Conservation (phyloP, 2,797 vertebrate species). For the Oophaga sylvatica region DNA sequence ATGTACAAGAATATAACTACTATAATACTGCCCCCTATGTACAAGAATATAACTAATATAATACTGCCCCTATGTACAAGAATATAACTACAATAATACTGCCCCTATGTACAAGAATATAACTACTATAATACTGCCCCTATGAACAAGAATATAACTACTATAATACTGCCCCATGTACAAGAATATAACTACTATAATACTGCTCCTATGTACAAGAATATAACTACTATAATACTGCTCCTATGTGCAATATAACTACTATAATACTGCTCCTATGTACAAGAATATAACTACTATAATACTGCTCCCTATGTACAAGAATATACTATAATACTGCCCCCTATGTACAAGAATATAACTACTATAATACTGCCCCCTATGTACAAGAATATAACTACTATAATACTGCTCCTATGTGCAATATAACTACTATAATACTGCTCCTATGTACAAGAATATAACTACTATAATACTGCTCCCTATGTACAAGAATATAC, state of each 20-base stretch:
- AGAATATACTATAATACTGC: no score
- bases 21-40: neutral
- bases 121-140: constrained; percentile 2
- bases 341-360: constrained; percentile 1
- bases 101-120: neutral
- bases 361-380: neutral
- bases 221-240: constrained; percentile 19
- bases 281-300: constrained; percentile 17
- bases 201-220: neutral
- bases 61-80: neutral
- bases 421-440: no score
- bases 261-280: neutral
- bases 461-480: constrained; percentile 19
- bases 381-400: constrained; percentile 10
- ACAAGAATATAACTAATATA: no score
- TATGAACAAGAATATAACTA: constrained; percentile 8
- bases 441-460: neutral
- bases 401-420: constrained; percentile 19
- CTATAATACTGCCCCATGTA: neutral
- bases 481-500: no score
- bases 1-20: constrained; percentile 11
- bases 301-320: no score
- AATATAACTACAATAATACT: constrained; percentile 15
- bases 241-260: no score
- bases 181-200: neutral